phyloP scores from a whole-genome alignment of 2,888 invertebrate genomes.

The Prosopocoilus inquinatus region DNA sequence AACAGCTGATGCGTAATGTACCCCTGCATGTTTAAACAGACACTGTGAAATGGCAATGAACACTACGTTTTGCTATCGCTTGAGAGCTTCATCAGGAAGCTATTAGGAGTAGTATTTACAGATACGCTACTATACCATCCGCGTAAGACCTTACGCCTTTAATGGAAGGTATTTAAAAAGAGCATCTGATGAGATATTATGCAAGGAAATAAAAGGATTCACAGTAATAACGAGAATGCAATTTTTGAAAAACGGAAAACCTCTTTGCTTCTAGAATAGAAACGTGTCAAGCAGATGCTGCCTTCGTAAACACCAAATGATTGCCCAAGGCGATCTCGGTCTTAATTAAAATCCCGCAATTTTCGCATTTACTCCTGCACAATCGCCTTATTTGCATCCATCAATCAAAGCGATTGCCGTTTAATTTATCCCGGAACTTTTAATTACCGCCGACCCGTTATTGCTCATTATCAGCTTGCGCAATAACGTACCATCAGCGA shows the following conservation, averaged over 20 bases:
- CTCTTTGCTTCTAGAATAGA: neutral
- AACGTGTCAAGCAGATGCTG: too few species aligned
- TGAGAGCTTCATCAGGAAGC: too few species aligned
- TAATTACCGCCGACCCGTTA: conserved; percentile 7
- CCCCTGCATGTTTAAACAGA: too few species aligned
- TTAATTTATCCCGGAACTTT: conserved; percentile 18
- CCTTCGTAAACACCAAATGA: too few species aligned
- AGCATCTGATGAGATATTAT: conserved; percentile 9
- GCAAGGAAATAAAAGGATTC: conserved; percentile 5
- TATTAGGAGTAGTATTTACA: too few species aligned
- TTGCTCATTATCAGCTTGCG: conserved; percentile 4
- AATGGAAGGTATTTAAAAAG: conserved; percentile 4
- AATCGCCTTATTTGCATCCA: conserved; percentile 17
- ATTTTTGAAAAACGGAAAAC: neutral
- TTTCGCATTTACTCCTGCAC: conserved; percentile 14
- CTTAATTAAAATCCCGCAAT: conserved; percentile 16
- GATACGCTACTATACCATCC: too few species aligned
- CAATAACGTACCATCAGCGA: conserved; percentile 10
- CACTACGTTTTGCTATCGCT: too few species aligned
- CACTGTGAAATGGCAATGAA: too few species aligned
- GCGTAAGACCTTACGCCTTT: neutral
- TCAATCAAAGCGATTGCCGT: conserved; percentile 13
- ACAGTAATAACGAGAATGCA: neutral
- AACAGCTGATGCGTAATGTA: too few species aligned
- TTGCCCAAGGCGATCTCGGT: neutral